Evolutionary conservation across 2,113 vertebrate genomes (phyloP).

Genomic region (Jacana jacana): DNA sequence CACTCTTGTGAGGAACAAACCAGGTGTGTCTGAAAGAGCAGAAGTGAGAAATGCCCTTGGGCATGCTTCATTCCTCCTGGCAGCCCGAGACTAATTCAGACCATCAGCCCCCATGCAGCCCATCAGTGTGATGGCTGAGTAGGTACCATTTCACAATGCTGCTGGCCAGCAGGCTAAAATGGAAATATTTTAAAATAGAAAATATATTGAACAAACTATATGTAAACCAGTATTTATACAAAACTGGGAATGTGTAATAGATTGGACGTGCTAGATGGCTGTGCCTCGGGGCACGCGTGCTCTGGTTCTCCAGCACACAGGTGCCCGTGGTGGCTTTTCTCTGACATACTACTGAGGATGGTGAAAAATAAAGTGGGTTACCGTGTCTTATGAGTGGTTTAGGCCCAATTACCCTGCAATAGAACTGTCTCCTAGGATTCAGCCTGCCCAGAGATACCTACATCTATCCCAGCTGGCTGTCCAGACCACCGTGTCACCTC

Average conservation of each 20-base stretch:
- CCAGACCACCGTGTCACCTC: not conserved
- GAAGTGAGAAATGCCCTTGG: too few species aligned
- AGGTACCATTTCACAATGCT: not conserved
- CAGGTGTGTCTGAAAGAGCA: too few species aligned
- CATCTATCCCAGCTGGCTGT: not conserved
- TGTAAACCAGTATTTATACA: not conserved
- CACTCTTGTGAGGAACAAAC: too few species aligned
- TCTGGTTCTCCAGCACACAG: not conserved
- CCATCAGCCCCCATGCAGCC: too few species aligned
- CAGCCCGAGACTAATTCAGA: too few species aligned
- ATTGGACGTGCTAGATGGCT: not conserved
- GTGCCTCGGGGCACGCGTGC: rapidly evolving
- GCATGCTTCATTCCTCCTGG: too few species aligned
- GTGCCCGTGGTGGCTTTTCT: not conserved
- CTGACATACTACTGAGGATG: not conserved
- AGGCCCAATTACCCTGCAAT: not conserved
- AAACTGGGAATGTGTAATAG: not conserved
- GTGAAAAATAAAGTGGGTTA: not conserved
- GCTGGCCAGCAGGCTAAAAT: not conserved
- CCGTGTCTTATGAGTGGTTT: not conserved
- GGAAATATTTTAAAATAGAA: not conserved
- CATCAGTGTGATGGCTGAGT: too few species aligned
- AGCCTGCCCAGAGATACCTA: not conserved
- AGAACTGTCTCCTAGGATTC: not conserved
- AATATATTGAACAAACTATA: not conserved